Percentiles rank a stretch among this genome's conserved stretches.
Conservation (phyloP, 2,797 vertebrate species). For the Heliangelus exortis region DNA sequence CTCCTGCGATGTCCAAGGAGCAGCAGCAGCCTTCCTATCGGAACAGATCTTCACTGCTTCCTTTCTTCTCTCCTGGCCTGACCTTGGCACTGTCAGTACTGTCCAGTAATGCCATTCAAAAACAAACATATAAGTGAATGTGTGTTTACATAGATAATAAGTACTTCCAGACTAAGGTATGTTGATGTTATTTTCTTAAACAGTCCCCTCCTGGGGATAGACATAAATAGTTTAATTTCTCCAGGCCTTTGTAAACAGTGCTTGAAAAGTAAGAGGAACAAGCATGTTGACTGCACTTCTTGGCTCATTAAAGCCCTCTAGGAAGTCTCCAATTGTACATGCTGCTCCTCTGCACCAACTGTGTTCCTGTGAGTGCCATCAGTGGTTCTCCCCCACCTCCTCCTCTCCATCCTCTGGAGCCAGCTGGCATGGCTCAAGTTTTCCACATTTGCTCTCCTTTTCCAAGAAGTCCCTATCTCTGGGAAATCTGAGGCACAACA, state of each 20-base stretch:
- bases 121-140: conserved; percentile 3
- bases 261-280: not conserved
- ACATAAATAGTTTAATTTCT: not conserved
- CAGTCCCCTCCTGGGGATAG: not conserved
- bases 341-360: not conserved
- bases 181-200: not conserved
- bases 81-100: not conserved
- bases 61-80: not conserved
- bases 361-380: conserved; percentile 23
- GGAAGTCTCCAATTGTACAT: not conserved
- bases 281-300: not conserved
- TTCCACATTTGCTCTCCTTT: not conserved
- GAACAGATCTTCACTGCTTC: not conserved
- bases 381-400: not conserved
- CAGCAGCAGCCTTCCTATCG: not conserved
- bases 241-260: not conserved
- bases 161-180: not conserved
- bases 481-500: not conserved
- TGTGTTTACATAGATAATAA: not conserved
- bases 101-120: not conserved
- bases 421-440: not conserved
- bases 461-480: not conserved
- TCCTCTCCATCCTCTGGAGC: not conserved
- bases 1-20: not conserved
- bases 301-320: conserved; percentile 12